Percentiles rank a stretch among this genome's conserved stretches.
Conservation (phyloP, 2,797 vertebrate genomes). For the Acanthurus lineatus region DNA sequence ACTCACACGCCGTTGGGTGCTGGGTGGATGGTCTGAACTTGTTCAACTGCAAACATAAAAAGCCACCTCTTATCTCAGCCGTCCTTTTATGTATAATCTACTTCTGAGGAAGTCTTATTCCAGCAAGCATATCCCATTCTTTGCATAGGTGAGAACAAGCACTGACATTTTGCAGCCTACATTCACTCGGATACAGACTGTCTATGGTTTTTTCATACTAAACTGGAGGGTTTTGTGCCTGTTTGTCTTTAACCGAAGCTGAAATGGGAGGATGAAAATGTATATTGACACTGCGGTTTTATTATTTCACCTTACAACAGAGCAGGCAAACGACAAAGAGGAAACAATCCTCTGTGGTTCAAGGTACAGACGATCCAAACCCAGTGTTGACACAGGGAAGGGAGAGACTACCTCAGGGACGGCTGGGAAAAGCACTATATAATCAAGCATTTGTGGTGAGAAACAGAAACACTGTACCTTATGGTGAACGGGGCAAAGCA, state of each 20-base stretch:
- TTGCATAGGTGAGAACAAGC: conserved; percentile 16
- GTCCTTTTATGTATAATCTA: conserved; percentile 51
- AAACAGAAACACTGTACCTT: conserved; percentile 55
- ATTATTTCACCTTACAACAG: conserved; percentile 52
- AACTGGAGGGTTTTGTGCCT: conserved; percentile 1
- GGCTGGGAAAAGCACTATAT: conserved; percentile 47
- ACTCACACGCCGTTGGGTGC: conserved; percentile 10
- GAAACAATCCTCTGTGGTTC: conserved; percentile 50
- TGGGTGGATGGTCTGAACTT: conserved; percentile 13
- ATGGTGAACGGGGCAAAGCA: conserved; percentile 36
- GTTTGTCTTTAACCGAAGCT: conserved; percentile 28
- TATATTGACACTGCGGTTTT: conserved; percentile 50
- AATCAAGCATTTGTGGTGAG: conserved; percentile 56
- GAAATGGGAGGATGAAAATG: conserved; percentile 23
- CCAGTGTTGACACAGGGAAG: conserved; percentile 72
- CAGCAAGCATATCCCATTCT: conserved; percentile 21
- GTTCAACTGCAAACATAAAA: conserved; percentile 28
- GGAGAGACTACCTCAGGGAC: conserved; percentile 58
- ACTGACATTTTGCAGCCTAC: background rate
- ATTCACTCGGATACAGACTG: conserved; percentile 27
- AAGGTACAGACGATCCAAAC: conserved; percentile 64
- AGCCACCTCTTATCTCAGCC: conserved; percentile 36
- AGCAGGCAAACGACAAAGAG: conserved; percentile 41
- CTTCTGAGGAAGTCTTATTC: conserved; percentile 23
- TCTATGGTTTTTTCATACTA: background rate